Evolutionary conservation across 1,140 invertebrate species (phyloP).

Genomic region (Megalopta genalis): DNA sequence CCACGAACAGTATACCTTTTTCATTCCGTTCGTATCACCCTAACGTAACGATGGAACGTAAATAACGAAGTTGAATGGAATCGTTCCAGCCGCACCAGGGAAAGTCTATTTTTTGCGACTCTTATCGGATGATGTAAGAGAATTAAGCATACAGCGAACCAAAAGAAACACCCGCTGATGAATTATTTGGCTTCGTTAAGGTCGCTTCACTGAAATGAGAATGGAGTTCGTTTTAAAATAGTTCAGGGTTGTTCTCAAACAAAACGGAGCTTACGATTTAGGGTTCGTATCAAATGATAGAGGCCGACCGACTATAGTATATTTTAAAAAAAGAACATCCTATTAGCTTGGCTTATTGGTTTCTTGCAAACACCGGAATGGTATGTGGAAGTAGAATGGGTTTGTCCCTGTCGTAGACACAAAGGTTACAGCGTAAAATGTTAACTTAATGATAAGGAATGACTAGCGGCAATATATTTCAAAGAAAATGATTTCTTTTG

Average conservation of each 20-base stretch:
- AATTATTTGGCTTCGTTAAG: neutral
- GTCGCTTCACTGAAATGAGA: neutral
- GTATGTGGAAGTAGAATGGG: neutral
- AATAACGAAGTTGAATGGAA: neutral
- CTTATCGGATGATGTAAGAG: slow-evolving; percentile 4
- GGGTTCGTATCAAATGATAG: neutral
- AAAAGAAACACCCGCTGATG: neutral
- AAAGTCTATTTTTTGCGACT: neutral
- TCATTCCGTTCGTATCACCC: too few relatives aligned
- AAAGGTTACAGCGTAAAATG: neutral
- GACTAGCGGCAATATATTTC: too few relatives aligned
- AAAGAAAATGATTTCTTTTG: too few relatives aligned
- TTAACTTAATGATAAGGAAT: neutral
- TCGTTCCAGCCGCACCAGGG: neutral
- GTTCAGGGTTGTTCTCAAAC: neutral
- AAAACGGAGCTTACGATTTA: neutral
- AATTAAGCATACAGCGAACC: neutral
- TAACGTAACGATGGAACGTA: too few relatives aligned
- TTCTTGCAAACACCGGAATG: neutral
- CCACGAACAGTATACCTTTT: too few relatives aligned
- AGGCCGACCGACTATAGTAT: neutral
- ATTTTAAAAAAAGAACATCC: neutral
- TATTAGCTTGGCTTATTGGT: neutral
- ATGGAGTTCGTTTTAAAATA: neutral
- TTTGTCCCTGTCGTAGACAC: neutral